phyloP scores from a whole-genome alignment of 2,888 invertebrate species.

The Micoletzkya japonica region DNA sequence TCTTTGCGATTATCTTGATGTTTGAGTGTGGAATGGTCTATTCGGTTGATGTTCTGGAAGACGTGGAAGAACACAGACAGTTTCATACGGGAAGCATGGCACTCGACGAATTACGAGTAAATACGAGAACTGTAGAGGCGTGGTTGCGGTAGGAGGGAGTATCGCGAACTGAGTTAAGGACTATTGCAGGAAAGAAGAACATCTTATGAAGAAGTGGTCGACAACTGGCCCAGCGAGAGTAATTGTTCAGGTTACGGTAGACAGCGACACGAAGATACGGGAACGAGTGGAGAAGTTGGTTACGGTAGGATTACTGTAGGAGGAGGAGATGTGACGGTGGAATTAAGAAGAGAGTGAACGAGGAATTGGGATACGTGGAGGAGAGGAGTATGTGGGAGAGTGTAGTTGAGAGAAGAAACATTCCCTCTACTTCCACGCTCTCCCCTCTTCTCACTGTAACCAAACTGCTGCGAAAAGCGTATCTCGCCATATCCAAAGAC shows the following conservation, averaged over 20 bases:
- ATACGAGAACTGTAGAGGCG: neutral
- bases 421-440: neutral
- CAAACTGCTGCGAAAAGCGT: constrained; percentile 4
- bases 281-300: too few species aligned
- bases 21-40: constrained; percentile 24
- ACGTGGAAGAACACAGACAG: constrained; percentile 3
- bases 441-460: neutral
- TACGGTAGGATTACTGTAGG: too few species aligned
- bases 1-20: neutral
- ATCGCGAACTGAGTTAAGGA: neutral
- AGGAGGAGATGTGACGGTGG: neutral
- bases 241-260: neutral
- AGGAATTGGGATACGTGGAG: neutral
- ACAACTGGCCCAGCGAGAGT: too few species aligned
- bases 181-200: too few species aligned
- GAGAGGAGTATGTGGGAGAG: constrained; percentile 3
- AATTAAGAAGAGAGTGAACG: constrained; percentile 12
- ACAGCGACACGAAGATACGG: too few species aligned
- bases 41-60: constrained; percentile 4
- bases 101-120: neutral
- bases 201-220: too few species aligned
- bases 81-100: neutral
- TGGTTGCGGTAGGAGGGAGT: constrained; percentile 11
- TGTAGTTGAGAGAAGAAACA: neutral
- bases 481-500: constrained; percentile 4